Evolutionary conservation across 2,113 vertebrate species (phyloP).

Genomic region (Pristiophorus japonicus): DNA sequence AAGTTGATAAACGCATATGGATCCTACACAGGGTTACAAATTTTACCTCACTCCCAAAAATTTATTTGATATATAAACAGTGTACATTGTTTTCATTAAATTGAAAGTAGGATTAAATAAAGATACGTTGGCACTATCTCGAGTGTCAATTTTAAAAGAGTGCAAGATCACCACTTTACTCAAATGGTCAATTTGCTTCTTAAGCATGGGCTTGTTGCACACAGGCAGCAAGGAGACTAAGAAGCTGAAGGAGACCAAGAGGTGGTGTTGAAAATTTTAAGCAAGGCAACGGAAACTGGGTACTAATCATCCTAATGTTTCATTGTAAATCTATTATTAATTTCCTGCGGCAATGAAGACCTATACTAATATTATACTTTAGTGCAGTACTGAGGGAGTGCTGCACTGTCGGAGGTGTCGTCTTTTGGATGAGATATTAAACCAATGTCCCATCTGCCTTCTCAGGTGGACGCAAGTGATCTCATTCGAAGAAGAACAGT

Average conservation of each 20-base stretch:
- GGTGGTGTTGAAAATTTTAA: neutral
- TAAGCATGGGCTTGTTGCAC: neutral
- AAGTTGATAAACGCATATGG: neutral
- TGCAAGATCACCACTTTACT: neutral
- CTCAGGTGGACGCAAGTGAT: neutral
- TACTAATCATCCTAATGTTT: neutral
- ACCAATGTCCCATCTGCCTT: neutral
- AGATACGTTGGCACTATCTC: neutral
- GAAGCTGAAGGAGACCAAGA: neutral
- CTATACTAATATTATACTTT: neutral
- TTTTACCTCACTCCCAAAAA: neutral
- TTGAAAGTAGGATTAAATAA: neutral
- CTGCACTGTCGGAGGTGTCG: neutral
- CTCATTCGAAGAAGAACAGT: neutral
- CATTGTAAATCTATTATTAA: neutral
- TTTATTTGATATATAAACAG: neutral
- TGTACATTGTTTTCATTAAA: neutral
- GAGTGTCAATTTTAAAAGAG: neutral
- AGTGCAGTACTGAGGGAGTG: neutral
- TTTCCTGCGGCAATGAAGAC: neutral
- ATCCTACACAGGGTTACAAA: neutral
- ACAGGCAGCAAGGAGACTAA: too few relatives aligned
- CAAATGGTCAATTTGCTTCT: neutral
- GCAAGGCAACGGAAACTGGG: neutral
- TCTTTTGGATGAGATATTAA: neutral